Conservation (phyloP, 1,140 invertebrate species). For the Zaprionus inermis region DNA sequence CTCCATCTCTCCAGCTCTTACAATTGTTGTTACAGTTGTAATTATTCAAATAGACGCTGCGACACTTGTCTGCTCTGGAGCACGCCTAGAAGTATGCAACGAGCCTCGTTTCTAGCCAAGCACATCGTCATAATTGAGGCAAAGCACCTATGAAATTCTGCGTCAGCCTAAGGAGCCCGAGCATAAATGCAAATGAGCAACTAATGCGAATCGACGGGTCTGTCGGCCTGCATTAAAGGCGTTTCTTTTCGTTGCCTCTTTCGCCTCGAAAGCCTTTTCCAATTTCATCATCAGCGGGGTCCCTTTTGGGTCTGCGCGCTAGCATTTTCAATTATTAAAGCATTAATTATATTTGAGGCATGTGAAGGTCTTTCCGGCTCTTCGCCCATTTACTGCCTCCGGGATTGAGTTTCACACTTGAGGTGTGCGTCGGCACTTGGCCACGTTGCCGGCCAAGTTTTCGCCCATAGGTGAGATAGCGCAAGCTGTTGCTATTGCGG, state of each 20-base stretch:
- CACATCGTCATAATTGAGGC: slow-evolving; percentile 45
- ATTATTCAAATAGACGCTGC: slow-evolving; percentile 35
- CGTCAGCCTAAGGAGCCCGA: slow-evolving; percentile 29
- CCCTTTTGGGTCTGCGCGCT: slow-evolving; percentile 1
- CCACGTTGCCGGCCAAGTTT: not conserved
- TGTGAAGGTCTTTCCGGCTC: slow-evolving; percentile 18
- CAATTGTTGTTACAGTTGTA: slow-evolving; percentile 32
- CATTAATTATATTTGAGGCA: slow-evolving; percentile 67
- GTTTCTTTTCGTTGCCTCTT: not conserved
- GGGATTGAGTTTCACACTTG: slow-evolving; percentile 54
- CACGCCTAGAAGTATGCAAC: slow-evolving; percentile 26
- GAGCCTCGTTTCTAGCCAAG: too few relatives aligned
- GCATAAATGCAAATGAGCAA: slow-evolving; percentile 63
- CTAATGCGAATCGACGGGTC: slow-evolving; percentile 48
- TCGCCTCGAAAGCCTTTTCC: not conserved
- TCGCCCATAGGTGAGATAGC: slow-evolving; percentile 7
- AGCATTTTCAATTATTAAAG: slow-evolving; percentile 67
- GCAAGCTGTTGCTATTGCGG: slow-evolving; percentile 9
- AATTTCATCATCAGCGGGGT: not conserved
- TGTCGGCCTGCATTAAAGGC: not conserved
- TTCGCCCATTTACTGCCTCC: slow-evolving; percentile 36
- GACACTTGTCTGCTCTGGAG: slow-evolving; percentile 26
- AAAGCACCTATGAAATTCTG: slow-evolving; percentile 48
- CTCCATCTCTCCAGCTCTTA: not conserved
- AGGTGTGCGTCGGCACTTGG: slow-evolving; percentile 24